These are phyloP conservation scores for Malurus alboscapulatus DNA, from an alignment of 2,113 vertebrate species.

Conservation along the genomic window DNA sequence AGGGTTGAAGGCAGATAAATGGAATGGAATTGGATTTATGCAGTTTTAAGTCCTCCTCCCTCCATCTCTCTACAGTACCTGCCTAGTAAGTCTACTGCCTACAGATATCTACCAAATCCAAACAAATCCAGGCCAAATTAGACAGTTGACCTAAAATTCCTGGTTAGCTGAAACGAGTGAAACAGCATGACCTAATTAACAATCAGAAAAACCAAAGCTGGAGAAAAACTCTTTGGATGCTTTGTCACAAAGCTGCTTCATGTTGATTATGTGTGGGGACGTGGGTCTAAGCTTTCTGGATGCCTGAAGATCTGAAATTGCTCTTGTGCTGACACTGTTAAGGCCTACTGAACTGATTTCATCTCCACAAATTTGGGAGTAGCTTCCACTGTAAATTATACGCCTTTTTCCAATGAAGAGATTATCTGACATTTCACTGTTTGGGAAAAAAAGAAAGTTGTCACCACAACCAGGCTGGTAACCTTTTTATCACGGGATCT, in stretches of 20 bases:
- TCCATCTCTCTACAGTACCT: not conserved
- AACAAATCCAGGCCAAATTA: not conserved
- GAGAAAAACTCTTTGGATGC: not conserved
- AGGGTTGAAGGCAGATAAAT: not conserved
- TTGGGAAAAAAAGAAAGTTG: not conserved
- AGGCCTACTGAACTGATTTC: not conserved
- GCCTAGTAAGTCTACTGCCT: not conserved
- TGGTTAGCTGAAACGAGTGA: not conserved
- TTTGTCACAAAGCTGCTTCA: not conserved
- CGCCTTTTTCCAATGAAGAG: not conserved
- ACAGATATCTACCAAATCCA: not conserved
- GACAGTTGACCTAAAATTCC: not conserved
- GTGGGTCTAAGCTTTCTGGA: not conserved
- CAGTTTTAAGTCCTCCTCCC: not conserved
- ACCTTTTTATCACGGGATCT: not conserved
- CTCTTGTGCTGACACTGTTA: not conserved
- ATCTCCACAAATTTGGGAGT: not conserved
- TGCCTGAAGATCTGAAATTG: not conserved
- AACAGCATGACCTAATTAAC: not conserved
- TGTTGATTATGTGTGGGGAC: not conserved
- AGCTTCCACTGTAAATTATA: not conserved
- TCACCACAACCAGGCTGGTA: not conserved
- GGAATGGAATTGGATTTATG: not conserved
- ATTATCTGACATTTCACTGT: not conserved
- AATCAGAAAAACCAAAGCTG: not conserved